Evolutionary conservation across 1,140 invertebrate species (phyloP), one percentile per base, ranked within the genome.

Genomic region (Drosophila orena): DNA sequence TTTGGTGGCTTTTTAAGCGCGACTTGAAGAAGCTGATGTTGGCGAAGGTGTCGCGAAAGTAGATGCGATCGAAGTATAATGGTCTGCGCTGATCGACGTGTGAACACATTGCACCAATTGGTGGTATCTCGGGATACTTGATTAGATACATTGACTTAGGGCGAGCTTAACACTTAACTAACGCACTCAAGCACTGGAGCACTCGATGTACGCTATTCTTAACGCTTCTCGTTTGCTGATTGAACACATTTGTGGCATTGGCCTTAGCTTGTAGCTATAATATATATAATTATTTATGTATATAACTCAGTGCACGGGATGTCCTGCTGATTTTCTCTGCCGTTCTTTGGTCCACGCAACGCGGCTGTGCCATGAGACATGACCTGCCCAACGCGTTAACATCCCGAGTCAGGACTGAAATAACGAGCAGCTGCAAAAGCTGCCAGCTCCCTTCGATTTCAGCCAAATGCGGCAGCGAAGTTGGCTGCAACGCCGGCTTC

Each of bases 351-450:
- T 89, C 68, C 81, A 90, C 77, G 83, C 76, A 78, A 77, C 76
- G 53, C 74, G 77, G 77, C 77, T 86, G 77, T 88, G 71, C 72
- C 79, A 65, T 68, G 64, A 90, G 91, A 91, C 91, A 92, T 92
- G 91, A 92, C 91, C 91, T 92, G 91, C 91, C 91, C 90, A 91
- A 92, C 91, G 84, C 84, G 91, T 58, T 85, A 92, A 91, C 91
- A 92, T 90, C 91, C 91, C 91, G 91, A 90, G 89, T 92, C 91
- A 92, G 91, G 91, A 92, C 91, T 92, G 81, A 92, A 91, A 64
- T 74, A 40, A 61, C 64, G 47, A 34, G 38, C 64, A 34, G 38
- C 64, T 43, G 64, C 64, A 34, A 75, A 74, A 42, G 38, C 64
- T 37, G 64, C 64, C 77, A 74, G 57, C 57, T 73, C 72, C 72